Evolutionary conservation across 2,888 invertebrate genomes (phyloP).

Genomic region (Perizoma affinitatum): DNA sequence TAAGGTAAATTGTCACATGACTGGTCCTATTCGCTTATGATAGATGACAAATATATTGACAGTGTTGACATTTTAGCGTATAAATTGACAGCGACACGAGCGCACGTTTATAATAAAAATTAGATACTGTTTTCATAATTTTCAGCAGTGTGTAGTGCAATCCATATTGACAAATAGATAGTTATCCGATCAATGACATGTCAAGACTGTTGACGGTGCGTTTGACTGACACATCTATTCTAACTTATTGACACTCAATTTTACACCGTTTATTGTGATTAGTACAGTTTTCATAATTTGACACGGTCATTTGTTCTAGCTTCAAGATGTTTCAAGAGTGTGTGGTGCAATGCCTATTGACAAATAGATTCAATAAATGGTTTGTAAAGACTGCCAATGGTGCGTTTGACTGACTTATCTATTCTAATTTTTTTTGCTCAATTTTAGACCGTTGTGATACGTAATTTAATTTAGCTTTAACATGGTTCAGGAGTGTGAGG

Average conservation of each 20-base stretch:
- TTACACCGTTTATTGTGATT: neutral
- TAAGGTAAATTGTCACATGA: slow-evolving; percentile 27
- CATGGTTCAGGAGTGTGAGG: slow-evolving; percentile 4
- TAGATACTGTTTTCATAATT: slow-evolving; percentile 5
- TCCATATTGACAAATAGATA: slow-evolving; percentile 10
- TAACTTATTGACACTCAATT: too few relatives aligned
- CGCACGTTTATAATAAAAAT: neutral
- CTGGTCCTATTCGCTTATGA: neutral
- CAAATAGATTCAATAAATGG: slow-evolving; percentile 9
- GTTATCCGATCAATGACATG: slow-evolving; percentile 1
- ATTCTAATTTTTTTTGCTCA: too few relatives aligned
- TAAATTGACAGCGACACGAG: slow-evolving; percentile 18
- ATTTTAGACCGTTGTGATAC: slow-evolving; percentile 7
- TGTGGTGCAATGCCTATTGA: slow-evolving; percentile 1
- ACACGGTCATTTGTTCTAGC: slow-evolving; percentile 17
- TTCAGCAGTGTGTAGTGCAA: slow-evolving; percentile 3
- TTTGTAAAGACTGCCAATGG: neutral
- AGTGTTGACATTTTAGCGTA: slow-evolving; percentile 24
- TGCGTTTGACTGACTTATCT: too few relatives aligned
- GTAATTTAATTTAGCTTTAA: slow-evolving; percentile 17
- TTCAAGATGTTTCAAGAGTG: slow-evolving; percentile 13
- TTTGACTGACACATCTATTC: too few relatives aligned
- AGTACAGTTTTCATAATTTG: slow-evolving; percentile 12
- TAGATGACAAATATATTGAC: slow-evolving; percentile 22
- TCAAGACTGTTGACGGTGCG: neutral